Evolutionary conservation across 2,113 vertebrate genomes (phyloP).

Genomic region (Rhagologus leucostigma): DNA sequence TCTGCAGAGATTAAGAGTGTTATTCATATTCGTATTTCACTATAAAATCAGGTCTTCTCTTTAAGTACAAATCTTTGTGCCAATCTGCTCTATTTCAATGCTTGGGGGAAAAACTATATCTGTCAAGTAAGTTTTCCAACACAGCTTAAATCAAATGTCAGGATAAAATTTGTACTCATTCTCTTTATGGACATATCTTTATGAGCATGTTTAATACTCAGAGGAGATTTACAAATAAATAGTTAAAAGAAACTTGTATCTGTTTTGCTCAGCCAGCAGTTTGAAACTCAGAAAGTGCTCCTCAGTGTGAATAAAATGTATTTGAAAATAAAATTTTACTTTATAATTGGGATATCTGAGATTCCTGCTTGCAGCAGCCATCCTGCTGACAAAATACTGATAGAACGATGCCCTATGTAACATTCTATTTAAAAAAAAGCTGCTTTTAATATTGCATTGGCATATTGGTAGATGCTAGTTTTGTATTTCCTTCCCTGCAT

Average conservation of each 20-base stretch:
- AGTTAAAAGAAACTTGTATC: not conserved
- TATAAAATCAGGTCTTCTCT: not conserved
- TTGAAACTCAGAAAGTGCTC: not conserved
- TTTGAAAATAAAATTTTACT: conserved; percentile 23
- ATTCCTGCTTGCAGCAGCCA: not conserved
- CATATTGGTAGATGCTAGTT: not conserved
- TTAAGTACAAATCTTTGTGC: not conserved
- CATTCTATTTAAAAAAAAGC: not conserved
- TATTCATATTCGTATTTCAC: not conserved
- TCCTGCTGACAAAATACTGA: not conserved
- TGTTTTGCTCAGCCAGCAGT: conserved; percentile 18
- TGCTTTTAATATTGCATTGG: not conserved
- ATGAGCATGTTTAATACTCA: conserved; percentile 29
- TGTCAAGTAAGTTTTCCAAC: conserved; percentile 3
- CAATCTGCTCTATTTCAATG: not conserved
- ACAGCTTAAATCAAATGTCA: not conserved
- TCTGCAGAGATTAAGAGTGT: not conserved
- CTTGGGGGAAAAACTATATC: not conserved
- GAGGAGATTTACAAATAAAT: conserved; percentile 31
- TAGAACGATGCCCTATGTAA: not conserved
- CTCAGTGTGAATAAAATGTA: not conserved
- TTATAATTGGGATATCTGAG: not conserved
- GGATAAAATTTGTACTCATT: not conserved
- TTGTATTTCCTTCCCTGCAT: not conserved
- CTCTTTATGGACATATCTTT: conserved; percentile 10